Base-by-base conservation (phyloP, 2,113 vertebrate species). In the Ondatra zibethicus region DNA sequence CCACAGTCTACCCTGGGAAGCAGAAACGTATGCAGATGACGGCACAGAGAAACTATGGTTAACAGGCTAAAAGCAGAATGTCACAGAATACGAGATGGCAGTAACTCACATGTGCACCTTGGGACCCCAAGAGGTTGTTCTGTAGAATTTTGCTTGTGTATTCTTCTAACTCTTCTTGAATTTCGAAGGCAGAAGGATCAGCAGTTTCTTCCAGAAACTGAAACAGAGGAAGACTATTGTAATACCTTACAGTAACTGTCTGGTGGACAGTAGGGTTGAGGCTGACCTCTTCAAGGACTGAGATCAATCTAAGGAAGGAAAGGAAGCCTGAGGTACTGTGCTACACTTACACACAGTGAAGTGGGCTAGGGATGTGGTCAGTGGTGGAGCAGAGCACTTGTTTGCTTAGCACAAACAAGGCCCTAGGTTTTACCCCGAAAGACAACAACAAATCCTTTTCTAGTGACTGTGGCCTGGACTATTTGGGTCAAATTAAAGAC, bases 161-260 rank as follows among this genome's bases (percentile, higher is more conserved):
- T 29, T 36, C 76, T 78, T 98, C 98, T 63, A 99, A 97, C 25
- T 98, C 98, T 29, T 98, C 98, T 84, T 99, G 98, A 36, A 99
- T 99, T 96, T 99, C 99, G 4, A 96, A 97, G 33, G 98, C 99
- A 25, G 98, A 98, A 76, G 98, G 98, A 94, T 99, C 98, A 33
- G 97, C 39, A 45, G 99, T 99, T 33, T 97, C 98, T 84, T 99
- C 99, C 88, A 99, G 76, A 95, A 99, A 98, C 99, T 99, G 50
- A 42, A 98, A 96, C 9, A 81, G 47, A 89, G 63, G 0, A 88
- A 94, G 87, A 33, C 21, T 8, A 7, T 19, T 85, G 39, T 42
- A 47, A 58, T 72, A 45, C 7, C 3, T 36, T 36, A 65, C 87
- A 80, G 36, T 0, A 36, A 0, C 9, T 52, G 0, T 55, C 1